Base-by-base conservation (phyloP, 1,140 invertebrate species). In the Megalopta genalis region DNA sequence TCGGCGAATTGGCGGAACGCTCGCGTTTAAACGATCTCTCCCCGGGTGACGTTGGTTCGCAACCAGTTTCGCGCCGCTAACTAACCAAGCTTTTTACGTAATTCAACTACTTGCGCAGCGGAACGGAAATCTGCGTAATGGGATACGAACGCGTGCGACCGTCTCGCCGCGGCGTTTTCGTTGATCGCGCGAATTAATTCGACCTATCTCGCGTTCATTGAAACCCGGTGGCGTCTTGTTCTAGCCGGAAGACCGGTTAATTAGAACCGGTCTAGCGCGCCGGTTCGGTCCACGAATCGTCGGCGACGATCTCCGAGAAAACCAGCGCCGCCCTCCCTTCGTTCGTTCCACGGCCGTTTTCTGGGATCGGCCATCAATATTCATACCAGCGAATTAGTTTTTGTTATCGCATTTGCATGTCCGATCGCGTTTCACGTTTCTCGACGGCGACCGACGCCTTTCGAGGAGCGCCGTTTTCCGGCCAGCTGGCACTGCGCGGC, bases 171-270 rank as follows among this genome's bases (percentile, higher is more conserved):
- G 4, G 32, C 42, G 10, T 46, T 71, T 70, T 63, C 39, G 27
- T 12, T 27, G n/a, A 71, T 71, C 49, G 59, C 7, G 49, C 8
- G n/a, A 78, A 78, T 72, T 72, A 46, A 71, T 71, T 71, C 59
- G 67, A 32, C 67, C 59, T 16, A 14, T 37, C 49, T 27, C 27
- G 25, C 16, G 27, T 37, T n/a, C 21, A 52, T 23, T 25, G 6
- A 5, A 46, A 18, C 46, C 39, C 25, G 68, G 46, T 8, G 12
- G 9, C n/a, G 49, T 71, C 59, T 9, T 7, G 68, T 54, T 32
- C 0, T 54, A 77, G 64, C 60, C 37, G 60, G 76, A 71, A 64
- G 18, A 49, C 37, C 64, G 25, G 76, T 71, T 57, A 77, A 71
- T 71, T 72, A 37, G 2, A 5, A 27, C 46, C 12, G 32, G 32